Conservation (phyloP, 2,888 invertebrate genomes). For the Stratiomys singularior region DNA sequence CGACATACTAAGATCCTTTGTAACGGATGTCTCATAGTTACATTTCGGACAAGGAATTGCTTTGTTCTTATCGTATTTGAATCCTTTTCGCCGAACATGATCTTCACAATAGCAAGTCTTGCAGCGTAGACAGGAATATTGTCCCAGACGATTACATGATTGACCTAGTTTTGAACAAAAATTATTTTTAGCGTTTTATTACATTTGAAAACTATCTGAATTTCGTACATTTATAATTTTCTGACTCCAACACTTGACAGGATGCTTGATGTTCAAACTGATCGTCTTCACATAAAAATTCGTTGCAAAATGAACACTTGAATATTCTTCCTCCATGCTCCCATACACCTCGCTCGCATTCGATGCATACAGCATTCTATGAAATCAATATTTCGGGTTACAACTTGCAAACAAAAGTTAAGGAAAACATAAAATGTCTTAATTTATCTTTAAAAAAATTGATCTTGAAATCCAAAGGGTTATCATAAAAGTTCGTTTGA, state of each 20-base stretch:
- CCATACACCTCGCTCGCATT: slow-evolving; percentile 95
- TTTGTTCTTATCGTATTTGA: slow-evolving; percentile 86
- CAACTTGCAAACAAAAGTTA: too few relatives aligned
- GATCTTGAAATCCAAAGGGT: too few relatives aligned
- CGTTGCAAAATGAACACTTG: slow-evolving; percentile 90
- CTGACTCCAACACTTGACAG: slow-evolving; percentile 94
- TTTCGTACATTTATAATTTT: slow-evolving; percentile 86
- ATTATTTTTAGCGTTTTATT: too few relatives aligned
- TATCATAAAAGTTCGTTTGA: too few relatives aligned
- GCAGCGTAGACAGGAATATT: slow-evolving; percentile 94
- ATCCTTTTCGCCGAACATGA: slow-evolving; percentile 91
- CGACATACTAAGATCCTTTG: slow-evolving; percentile 95
- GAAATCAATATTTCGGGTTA: background rate
- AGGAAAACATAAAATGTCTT: too few relatives aligned
- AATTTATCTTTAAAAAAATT: too few relatives aligned
- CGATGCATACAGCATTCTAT: slow-evolving; percentile 84
- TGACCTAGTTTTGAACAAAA: too few relatives aligned
- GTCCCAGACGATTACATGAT: slow-evolving; percentile 93
- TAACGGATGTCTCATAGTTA: slow-evolving; percentile 90
- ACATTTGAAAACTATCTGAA: background rate
- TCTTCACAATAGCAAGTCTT: slow-evolving; percentile 97
- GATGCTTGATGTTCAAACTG: slow-evolving; percentile 98
- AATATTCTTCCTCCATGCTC: slow-evolving; percentile 94
- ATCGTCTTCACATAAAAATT: slow-evolving; percentile 92
- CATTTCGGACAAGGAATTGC: slow-evolving; percentile 94